Percentiles rank a stretch among this genome's conserved stretches.
Evolutionary conservation across 35 echinoderm and acorn worm species (phyloP).

Genomic region (Strongylocentrotus purpuratus): DNA sequence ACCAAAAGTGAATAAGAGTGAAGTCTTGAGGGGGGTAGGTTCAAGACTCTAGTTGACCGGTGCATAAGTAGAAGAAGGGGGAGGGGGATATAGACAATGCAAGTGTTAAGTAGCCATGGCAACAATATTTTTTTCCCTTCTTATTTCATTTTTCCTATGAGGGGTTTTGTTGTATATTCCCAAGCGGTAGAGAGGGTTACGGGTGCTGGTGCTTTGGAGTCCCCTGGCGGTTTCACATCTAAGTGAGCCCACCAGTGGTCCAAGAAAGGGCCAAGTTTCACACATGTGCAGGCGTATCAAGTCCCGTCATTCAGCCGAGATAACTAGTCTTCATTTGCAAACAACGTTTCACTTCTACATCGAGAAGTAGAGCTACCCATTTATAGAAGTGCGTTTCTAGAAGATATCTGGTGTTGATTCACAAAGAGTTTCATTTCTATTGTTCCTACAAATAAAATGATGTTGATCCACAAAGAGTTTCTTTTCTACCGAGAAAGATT

Average conservation of each 20-base stretch:
- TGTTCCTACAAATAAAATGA: no score
- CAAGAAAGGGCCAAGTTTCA: constrained; percentile 9
- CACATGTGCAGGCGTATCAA: neutral
- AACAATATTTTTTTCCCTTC: neutral
- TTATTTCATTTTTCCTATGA: neutral
- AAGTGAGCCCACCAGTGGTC: neutral
- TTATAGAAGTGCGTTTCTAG: no score
- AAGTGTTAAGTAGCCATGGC: neutral
- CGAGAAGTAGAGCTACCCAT: no score
- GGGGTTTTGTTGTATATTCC: neutral
- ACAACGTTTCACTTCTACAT: neutral
- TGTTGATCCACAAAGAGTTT: no score
- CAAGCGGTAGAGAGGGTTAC: neutral
- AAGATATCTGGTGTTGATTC: no score
- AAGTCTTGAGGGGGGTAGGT: no score
- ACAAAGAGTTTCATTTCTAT: no score
- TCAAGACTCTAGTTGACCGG: no score
- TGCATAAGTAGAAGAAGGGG: no score
- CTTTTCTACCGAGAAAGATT: no score
- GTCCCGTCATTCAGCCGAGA: neutral
- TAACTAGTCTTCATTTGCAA: neutral
- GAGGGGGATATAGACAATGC: neutral
- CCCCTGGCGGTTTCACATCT: neutral
- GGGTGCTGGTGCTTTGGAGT: neutral
- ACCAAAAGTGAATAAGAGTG: no score